Base-by-base conservation (phyloP, 2,888 invertebrate genomes). In the Philonicus albiceps region DNA sequence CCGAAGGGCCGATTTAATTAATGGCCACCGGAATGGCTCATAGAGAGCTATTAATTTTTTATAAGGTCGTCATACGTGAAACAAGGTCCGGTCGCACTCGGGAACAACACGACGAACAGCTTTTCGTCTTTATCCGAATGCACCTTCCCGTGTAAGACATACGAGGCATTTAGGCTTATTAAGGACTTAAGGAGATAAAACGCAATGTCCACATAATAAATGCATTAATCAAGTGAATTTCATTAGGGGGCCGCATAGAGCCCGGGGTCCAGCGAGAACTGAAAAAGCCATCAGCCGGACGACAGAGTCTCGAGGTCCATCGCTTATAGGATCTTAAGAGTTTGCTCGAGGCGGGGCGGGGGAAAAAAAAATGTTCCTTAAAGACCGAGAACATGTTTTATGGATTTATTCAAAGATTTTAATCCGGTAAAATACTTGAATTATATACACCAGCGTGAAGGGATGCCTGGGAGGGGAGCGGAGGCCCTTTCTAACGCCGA, bases 161-260 rank as follows among this genome's bases (percentile, higher is more conserved):
- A 64, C 81, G 81, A 83, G 64, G 64, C 86, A 86, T 86, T 86
- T 86, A 86, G 83, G 75, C 86, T 86, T 86, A 86, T 83, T 86
- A 86, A 86, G 86, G 86, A 83, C 73, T 86, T 86, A 86, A 83
- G 75, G 75, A 86, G 86, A 86, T 86, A 83, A 86, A 86, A 86
- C 55, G 83, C 74, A 81, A 83, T 83, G 81, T 81, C 75, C 86
- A 86, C 83, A 86, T 86, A 86, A 86, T 81, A 86, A 86, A 86
- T 86, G 86, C 86, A 86, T 86, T 86, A 86, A 86, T 86, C 86
- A 86, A 83, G 40, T 86, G 86, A 86, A 86, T 86, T 83, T 86
- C 86, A 83, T 86, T 86, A 83, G 43, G 53, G 55, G 74, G 75
- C 34, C 73, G 37, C 34, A n/a, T 43, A 49, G 40, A 43, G 78